A percentile compares a stretch with the other conserved stretches of the same genome.
These are phyloP conservation scores for Dicaeum eximium DNA, from an alignment of 2,113 vertebrate genomes.

Conservation along the genomic window DNA sequence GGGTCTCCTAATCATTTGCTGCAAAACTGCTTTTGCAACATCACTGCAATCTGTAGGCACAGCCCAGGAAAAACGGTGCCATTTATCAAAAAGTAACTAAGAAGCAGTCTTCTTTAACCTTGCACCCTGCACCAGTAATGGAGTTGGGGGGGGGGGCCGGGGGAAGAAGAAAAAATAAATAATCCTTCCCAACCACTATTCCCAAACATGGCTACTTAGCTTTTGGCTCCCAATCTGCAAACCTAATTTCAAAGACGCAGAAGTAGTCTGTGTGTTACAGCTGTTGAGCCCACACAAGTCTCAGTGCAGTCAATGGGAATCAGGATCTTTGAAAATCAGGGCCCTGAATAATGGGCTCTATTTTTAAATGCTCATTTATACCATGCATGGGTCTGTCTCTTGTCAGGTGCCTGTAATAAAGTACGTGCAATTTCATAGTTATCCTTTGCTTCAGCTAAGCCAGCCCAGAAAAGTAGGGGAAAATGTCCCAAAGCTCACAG, in stretches of 20 bases:
- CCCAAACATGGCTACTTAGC: conserved; percentile 30
- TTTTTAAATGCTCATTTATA: neutral
- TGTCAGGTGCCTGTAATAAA: neutral
- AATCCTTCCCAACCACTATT: neutral
- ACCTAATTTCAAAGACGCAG: neutral
- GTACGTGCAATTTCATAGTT: neutral
- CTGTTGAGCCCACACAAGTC: conserved; percentile 13
- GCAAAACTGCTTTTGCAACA: neutral
- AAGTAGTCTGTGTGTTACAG: conserved; percentile 15
- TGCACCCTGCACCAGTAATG: neutral
- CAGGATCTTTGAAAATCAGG: conserved; percentile 8
- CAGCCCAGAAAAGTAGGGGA: neutral
- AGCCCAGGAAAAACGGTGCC: neutral
- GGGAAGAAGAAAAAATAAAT: no score
- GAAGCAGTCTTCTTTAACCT: neutral
- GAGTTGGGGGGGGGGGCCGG: rapidly evolving
- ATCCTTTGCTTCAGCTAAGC: neutral
- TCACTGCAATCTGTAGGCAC: neutral
- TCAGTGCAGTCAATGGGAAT: conserved; percentile 29
- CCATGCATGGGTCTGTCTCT: neutral
- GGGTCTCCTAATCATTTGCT: neutral
- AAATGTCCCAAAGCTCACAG: conserved; percentile 34
- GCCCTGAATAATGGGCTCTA: neutral
- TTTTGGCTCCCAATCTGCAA: conserved; percentile 1
- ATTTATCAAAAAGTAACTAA: conserved; percentile 23